A percentile compares a stretch with the other conserved stretches of the same genome.
phyloP scores from a whole-genome alignment of 2,888 invertebrate species.

The Gerris lacustris region DNA sequence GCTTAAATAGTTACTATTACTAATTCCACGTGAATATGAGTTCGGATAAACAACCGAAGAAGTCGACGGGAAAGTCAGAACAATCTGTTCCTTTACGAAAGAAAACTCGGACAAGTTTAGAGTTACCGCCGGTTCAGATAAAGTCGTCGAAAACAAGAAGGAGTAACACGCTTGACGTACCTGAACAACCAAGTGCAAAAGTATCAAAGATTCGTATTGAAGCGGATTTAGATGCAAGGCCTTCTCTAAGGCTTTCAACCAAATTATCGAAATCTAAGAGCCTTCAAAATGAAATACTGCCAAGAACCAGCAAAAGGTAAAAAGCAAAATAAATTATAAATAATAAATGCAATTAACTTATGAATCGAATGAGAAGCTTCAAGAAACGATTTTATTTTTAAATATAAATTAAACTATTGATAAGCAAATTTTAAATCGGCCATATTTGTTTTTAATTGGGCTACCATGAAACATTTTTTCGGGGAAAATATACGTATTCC shows the following conservation, averaged over 20 bases:
- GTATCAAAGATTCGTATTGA: neutral
- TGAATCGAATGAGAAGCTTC: conserved; percentile 1
- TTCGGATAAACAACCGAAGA: too few relatives aligned
- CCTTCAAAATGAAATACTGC: neutral
- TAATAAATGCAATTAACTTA: neutral
- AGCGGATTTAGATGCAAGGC: too few relatives aligned
- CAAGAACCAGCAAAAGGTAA: too few relatives aligned
- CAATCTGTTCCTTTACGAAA: neutral
- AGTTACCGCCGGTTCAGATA: neutral
- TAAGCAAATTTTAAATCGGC: too few relatives aligned
- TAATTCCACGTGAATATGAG: too few relatives aligned
- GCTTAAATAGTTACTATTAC: too few relatives aligned
- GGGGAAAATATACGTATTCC: too few relatives aligned
- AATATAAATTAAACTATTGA: neutral
- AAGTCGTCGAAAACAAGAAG: neutral
- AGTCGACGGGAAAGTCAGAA: neutral
- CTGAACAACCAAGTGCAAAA: neutral
- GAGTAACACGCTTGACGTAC: neutral
- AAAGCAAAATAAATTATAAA: too few relatives aligned
- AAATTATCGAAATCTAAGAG: neutral
- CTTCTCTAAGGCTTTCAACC: too few relatives aligned
- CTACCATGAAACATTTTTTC: too few relatives aligned
- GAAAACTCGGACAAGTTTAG: neutral
- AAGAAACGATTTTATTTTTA: neutral
- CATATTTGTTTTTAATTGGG: too few relatives aligned